A percentile compares a stretch with the other conserved stretches of the same genome.
Evolutionary conservation across 2,888 invertebrate genomes (phyloP).

Genomic region (Marronus borbonicus): DNA sequence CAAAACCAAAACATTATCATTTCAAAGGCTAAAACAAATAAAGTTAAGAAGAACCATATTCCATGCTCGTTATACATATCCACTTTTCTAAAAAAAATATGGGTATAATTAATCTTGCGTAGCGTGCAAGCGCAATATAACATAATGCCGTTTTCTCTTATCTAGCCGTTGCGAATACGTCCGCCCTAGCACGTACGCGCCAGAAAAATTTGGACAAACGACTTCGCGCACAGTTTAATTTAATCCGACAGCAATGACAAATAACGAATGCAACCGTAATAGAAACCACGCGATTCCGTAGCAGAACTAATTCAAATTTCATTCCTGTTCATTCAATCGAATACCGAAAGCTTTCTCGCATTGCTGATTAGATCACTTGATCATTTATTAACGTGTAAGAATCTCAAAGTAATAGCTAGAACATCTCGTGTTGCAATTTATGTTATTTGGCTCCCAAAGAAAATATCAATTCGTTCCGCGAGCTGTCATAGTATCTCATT

Average conservation of each 20-base stretch:
- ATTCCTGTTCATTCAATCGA: neutral
- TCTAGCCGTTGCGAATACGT: neutral
- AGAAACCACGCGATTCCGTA: neutral
- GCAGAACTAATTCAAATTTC: slow-evolving; percentile 6
- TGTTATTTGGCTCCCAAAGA: too few species aligned
- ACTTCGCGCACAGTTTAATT: neutral
- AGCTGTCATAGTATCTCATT: too few species aligned
- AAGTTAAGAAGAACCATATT: too few species aligned
- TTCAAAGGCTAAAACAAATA: too few species aligned
- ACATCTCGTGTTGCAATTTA: too few species aligned
- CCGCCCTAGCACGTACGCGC: neutral
- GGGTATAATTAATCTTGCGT: too few species aligned
- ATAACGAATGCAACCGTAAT: neutral
- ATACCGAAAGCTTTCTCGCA: neutral
- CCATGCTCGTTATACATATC: too few species aligned
- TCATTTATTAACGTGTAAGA: neutral
- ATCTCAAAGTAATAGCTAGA: neutral
- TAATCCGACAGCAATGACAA: neutral
- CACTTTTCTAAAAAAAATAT: too few species aligned
- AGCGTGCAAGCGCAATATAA: too few species aligned
- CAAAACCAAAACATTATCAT: too few species aligned
- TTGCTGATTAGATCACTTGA: neutral
- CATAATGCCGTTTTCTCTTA: too few species aligned
- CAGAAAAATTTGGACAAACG: neutral
- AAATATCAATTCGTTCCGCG: too few species aligned